These are phyloP conservation scores for Brachionus plicatilis DNA, from an alignment of 1,140 invertebrate genomes.

Conservation along the genomic window DNA sequence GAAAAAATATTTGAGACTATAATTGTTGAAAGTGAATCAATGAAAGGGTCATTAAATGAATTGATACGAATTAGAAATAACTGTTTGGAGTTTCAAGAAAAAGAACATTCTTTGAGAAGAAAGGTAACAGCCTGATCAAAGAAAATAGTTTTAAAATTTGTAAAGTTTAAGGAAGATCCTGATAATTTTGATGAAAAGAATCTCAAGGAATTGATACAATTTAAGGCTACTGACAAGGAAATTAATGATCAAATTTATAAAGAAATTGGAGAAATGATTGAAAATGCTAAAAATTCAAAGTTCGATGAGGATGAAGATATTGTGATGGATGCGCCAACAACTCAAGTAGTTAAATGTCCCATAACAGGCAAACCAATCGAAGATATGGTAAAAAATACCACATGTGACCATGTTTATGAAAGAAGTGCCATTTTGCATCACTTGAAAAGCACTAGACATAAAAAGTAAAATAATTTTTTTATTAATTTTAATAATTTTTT, in stretches of 20 bases:
- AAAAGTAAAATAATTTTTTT: background rate
- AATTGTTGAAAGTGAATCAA: background rate
- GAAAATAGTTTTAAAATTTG: background rate
- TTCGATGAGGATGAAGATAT: background rate
- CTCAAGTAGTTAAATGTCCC: constrained; percentile 33
- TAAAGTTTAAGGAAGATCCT: background rate
- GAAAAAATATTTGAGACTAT: background rate
- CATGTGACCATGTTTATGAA: constrained; percentile 34
- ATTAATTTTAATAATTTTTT: background rate
- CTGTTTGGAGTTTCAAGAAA: background rate
- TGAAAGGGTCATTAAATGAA: background rate
- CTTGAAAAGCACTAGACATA: background rate
- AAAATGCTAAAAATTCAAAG: background rate
- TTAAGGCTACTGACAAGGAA: background rate
- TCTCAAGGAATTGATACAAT: background rate
- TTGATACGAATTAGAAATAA: background rate
- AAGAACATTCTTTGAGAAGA: background rate
- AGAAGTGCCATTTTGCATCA: background rate
- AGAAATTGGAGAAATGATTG: background rate
- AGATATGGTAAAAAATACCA: background rate
- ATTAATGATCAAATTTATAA: background rate
- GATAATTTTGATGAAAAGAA: constrained; percentile 3
- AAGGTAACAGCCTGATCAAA: background rate
- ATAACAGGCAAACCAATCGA: constrained; percentile 25
- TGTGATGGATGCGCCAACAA: constrained; percentile 27